These are phyloP conservation scores for Oikopleura vanhoeffeni DNA, from an alignment of 23 tunicate species.

Conservation along the genomic window DNA sequence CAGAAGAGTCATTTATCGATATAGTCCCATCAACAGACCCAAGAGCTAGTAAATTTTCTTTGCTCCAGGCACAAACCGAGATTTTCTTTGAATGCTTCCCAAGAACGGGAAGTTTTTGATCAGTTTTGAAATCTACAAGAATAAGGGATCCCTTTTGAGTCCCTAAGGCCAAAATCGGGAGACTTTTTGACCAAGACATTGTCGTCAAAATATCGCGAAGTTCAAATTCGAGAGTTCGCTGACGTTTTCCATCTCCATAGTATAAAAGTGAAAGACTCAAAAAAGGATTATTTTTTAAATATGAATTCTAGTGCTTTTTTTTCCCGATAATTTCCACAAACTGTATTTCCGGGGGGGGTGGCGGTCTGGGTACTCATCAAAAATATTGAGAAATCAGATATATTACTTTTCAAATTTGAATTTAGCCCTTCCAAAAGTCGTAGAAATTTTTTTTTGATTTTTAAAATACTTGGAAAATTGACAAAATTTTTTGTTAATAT, in stretches of 20 bases:
- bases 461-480: no score
- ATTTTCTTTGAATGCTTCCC: slow-evolving; percentile 75
- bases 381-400: no score
- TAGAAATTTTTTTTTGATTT: no score
- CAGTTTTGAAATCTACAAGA: slow-evolving; percentile 70
- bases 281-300: no score
- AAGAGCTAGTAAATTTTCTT: slow-evolving; percentile 42
- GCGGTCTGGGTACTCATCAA: no score
- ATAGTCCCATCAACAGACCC: slow-evolving; percentile 51
- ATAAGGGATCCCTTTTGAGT: slow-evolving; percentile 64
- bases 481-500: no score
- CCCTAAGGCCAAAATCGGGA: slow-evolving; percentile 15
- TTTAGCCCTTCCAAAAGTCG: no score
- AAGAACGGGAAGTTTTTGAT: slow-evolving; percentile 65
- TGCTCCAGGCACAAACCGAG: slow-evolving; percentile 47
- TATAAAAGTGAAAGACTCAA: not conserved
- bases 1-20: slow-evolving; percentile 27
- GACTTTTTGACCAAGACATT: not conserved
- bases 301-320: no score
- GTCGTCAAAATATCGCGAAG: not conserved
- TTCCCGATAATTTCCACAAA: no score
- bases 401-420: no score
- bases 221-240: not conserved
- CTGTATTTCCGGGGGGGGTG: no score
- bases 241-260: not conserved